Evolutionary conservation across 2,113 vertebrate genomes (phyloP).

Genomic region (Heloderma charlesbogerti): DNA sequence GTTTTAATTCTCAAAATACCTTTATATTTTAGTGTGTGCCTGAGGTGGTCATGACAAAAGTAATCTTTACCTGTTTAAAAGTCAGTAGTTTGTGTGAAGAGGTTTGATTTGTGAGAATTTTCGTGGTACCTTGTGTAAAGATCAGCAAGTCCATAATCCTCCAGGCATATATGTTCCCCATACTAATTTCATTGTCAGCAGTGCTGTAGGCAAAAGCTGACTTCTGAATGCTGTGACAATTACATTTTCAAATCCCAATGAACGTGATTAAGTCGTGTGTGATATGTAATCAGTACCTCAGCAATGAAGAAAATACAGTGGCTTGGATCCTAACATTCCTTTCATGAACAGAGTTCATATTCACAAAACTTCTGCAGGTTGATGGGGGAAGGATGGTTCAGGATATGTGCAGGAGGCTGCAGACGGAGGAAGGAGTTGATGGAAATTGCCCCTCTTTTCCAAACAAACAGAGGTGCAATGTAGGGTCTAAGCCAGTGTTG

Average conservation of each 20-base stretch:
- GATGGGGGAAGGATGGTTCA: too few species aligned
- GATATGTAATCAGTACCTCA: not conserved
- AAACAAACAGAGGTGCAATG: too few species aligned
- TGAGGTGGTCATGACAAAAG: not conserved
- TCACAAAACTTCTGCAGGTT: too few species aligned
- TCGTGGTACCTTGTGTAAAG: not conserved
- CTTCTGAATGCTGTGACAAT: not conserved
- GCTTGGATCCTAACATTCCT: not conserved
- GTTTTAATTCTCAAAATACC: not conserved
- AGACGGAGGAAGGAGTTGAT: not conserved
- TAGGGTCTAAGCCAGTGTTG: not conserved
- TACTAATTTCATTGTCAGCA: not conserved
- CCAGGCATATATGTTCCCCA: not conserved
- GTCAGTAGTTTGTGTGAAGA: not conserved
- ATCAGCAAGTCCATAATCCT: not conserved
- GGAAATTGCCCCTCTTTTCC: not conserved
- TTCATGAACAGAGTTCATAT: not conserved
- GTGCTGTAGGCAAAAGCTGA: not conserved
- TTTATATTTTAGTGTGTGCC: not conserved
- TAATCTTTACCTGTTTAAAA: not conserved
- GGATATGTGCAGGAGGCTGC: not conserved
- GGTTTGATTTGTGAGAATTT: rapidly evolving
- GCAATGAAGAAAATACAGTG: not conserved
- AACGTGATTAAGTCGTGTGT: not conserved
- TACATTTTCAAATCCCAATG: not conserved